Base-by-base conservation (phyloP, 2,888 invertebrate genomes). In the Drosophila setosimentum region DNA sequence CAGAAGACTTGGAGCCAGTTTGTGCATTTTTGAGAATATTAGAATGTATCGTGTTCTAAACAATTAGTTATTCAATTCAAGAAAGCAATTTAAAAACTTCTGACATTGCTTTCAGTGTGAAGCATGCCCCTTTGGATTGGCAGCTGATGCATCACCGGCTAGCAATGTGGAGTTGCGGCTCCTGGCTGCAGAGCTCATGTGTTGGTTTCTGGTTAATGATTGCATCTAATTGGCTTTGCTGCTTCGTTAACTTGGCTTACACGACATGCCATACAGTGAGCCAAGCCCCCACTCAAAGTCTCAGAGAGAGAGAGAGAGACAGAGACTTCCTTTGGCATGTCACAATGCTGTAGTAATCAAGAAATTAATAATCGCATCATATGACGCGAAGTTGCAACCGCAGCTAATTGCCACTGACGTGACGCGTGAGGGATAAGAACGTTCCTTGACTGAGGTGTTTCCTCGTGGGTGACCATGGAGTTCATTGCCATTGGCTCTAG, bases 161-260 rank as follows among this genome's bases (percentile, higher is more conserved):
- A 6, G 37, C 49, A 30, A 55, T 68, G 60, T 42, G 61, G 54
- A 32, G 40, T 49, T 69, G 55, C 27, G 33, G 32, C 64, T 72
- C 66, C 80, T 75, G 71, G 59, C 40, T 21, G 18, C 18, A 55
- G 40, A 30, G 30, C 45, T 24, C 24, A 24, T 33, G 51, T 54
- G 33, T 49, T 66, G 62, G 40, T 53, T 65, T 70, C 67, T 67
- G 78, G 68, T 63, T 89, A 81, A 87, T 84, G 86, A 84, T 89
- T 84, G 81, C 87, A 83, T 89, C 85, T 87, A 87, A 87, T 87
- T 87, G 87, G 89, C 83, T 78, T 80, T 89, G 89, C 87, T 89
- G 89, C 82, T 87, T 87, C 85, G 87, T 89, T 87, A 89, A 83
- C 83, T 78, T 83, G 87, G 82, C 82, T 82, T 75, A 59, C 75